Base-by-base conservation (phyloP, 2,797 vertebrate genomes). In the Valencia hispanica region DNA sequence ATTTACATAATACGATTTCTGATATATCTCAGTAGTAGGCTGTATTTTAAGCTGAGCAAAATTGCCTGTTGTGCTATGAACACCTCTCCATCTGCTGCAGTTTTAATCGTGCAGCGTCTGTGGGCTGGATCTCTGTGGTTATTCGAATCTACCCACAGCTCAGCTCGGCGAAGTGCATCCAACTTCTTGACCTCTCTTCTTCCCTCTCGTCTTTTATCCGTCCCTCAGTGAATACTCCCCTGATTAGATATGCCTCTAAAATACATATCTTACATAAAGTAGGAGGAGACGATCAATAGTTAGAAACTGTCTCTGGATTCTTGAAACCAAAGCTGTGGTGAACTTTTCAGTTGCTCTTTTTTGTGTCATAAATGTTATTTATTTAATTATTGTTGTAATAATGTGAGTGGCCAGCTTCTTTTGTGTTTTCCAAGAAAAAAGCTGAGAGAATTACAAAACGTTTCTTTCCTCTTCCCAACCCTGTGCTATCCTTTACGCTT, bases 251-350 rank as follows among this genome's bases (percentile, higher is more conserved):
- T 61, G 80, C 76, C 84, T 79, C 87, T 78, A 77, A 86, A 88
- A 90, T 86, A 77, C 74, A 61, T 87, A 81, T 87, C 77, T 78
- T 77, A 81, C 70, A 81, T 45, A 10, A 75, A 18, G 86, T 86
- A 79, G 89, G 79, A 84, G 71, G 82, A 81, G 73, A 79, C 20
- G 3, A 91, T 92, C 88, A 73, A 91, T 91, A 81, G 65, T 82
- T 74, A 75, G 73, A 82, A 84, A 72, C 57, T 3, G 77, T 79
- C 68, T 83, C 55, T 73, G 36, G 50, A 70, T 78, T 73, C 68
- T 75, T 43, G 61, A 68, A 80, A 84, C 25, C 57, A 85, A 74
- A 34, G 22, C 74, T 72, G 39, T 61, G 17, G 18, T 68, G 68
- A 70, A 50, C 2, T 11, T 79, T 72, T 22, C 71, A 72, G 77